Base-by-base conservation (phyloP, 2,797 vertebrate genomes). In the Anguilla megastoma region DNA sequence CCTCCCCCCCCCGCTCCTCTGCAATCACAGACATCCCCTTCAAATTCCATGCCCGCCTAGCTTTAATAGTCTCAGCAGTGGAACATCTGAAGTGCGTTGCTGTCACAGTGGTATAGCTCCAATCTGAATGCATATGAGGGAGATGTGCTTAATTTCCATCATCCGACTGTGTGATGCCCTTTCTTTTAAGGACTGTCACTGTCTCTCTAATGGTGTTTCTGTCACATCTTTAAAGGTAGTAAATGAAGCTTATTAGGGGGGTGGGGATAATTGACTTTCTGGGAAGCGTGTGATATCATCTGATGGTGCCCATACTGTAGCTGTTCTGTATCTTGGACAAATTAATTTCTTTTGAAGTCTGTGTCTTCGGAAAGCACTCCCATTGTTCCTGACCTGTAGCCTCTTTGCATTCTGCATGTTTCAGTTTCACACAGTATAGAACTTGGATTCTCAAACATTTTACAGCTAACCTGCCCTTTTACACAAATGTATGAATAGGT, bases 131-230 rank as follows among this genome's bases (percentile, higher is more conserved):
- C 95, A 94, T 97, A 95, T 96, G 95, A 97, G 96, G 96, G 85
- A 95, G 96, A 95, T 95, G 94, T 88, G 94, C 96, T 96, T 97
- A 97, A 98, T 97, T 98, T 97, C 98, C 96, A 96, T 98, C 97
- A 97, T 96, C 97, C 98, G 97, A 97, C 97, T 98, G 97, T 96
- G 97, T 97, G 96, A 97, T 97, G 97, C 97, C 97, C 97, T 97
- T 92, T 97, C 96, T 97, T 97, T 97, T 96, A 95, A 96, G 97
- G 97, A 97, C 97, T 97, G 97, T 97, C 97, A 98, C 97, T 97
- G 94, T 97, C 94, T 94, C 93, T 95, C 97, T 98, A 98, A 99
- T 98, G 97, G 97, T 97, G 96, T 97, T 97, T 97, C 97, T 98
- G 97, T 98, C 98, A 97, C 97, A 95, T 95, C 97, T 97, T 97